These are phyloP conservation scores for Azorinus chamasolen DNA, from an alignment of 2,888 invertebrate species.

Conservation along the genomic window DNA sequence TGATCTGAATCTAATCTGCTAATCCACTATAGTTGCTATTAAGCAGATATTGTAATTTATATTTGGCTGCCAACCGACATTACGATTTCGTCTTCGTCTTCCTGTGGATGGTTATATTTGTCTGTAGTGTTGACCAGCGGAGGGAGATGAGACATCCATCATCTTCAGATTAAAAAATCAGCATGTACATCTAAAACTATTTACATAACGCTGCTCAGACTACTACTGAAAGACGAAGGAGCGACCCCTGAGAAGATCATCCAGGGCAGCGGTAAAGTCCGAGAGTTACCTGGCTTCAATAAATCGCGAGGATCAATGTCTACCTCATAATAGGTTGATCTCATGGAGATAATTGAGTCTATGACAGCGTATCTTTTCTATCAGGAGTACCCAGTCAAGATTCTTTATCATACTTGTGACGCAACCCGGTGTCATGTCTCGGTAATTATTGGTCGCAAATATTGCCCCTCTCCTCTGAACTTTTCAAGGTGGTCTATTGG, in stretches of 20 bases:
- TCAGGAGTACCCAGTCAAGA: constrained; percentile 1
- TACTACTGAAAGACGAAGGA: not conserved
- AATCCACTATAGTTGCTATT: too few relatives aligned
- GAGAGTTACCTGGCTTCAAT: not conserved
- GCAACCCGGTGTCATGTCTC: constrained; percentile 1
- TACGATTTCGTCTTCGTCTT: not conserved
- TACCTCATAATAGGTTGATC: not conserved
- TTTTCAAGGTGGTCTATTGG: constrained; percentile 5
- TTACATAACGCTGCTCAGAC: not conserved
- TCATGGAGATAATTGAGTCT: not conserved
- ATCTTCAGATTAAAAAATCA: not conserved
- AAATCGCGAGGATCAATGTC: constrained; percentile 5
- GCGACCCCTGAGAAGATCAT: not conserved
- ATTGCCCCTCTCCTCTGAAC: constrained; percentile 1
- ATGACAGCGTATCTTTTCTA: not conserved
- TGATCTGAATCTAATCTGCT: too few relatives aligned
- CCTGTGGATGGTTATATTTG: not conserved
- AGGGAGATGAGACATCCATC: not conserved
- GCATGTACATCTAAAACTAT: too few relatives aligned
- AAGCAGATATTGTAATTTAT: too few relatives aligned
- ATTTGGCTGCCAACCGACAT: too few relatives aligned
- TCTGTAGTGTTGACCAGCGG: constrained; percentile 4
- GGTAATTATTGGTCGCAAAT: not conserved
- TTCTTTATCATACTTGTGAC: too few relatives aligned
- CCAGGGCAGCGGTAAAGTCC: not conserved